Evolutionary conservation across 2,113 vertebrate genomes (phyloP).

Genomic region (Rhynchomys soricoides): DNA sequence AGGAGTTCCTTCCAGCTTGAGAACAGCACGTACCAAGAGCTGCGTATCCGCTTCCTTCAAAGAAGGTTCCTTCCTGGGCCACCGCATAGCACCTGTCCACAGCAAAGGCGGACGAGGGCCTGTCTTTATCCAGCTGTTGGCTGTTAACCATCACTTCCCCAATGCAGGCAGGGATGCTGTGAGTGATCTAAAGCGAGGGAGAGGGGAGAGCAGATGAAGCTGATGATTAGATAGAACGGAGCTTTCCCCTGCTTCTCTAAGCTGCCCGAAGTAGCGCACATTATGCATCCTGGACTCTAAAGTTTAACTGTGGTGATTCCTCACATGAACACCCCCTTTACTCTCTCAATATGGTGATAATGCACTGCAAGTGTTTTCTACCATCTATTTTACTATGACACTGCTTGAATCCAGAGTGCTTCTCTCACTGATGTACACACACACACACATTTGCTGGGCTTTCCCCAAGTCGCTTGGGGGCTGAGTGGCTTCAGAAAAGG

Average conservation of each 20-base stretch:
- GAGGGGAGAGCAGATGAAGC: not conserved
- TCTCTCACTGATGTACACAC: not conserved
- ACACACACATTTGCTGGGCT: not conserved
- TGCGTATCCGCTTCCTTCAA: slow-evolving; percentile 93
- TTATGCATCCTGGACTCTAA: not conserved
- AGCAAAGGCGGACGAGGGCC: slow-evolving; percentile 81
- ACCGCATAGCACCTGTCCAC: slow-evolving; percentile 89
- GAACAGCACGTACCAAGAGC: slow-evolving; percentile 87
- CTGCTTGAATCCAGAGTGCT: not conserved
- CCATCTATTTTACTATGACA: not conserved
- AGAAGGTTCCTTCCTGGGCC: slow-evolving; percentile 92
- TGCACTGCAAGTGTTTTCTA: accelerated
- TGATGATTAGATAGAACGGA: accelerated
- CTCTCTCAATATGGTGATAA: not conserved
- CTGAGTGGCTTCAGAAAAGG: not conserved
- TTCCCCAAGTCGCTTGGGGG: not conserved
- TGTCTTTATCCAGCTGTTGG: slow-evolving; percentile 84
- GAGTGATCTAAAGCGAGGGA: slow-evolving; percentile 87
- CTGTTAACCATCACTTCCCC: slow-evolving; percentile 88
- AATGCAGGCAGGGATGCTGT: slow-evolving; percentile 93
- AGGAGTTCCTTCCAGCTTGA: not conserved
- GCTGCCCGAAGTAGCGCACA: not conserved
- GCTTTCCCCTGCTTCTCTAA: not conserved
- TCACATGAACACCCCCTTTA: not conserved
- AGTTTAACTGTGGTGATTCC: not conserved